Base-by-base conservation (phyloP, 2,113 vertebrate species). In the Mugil cephalus region DNA sequence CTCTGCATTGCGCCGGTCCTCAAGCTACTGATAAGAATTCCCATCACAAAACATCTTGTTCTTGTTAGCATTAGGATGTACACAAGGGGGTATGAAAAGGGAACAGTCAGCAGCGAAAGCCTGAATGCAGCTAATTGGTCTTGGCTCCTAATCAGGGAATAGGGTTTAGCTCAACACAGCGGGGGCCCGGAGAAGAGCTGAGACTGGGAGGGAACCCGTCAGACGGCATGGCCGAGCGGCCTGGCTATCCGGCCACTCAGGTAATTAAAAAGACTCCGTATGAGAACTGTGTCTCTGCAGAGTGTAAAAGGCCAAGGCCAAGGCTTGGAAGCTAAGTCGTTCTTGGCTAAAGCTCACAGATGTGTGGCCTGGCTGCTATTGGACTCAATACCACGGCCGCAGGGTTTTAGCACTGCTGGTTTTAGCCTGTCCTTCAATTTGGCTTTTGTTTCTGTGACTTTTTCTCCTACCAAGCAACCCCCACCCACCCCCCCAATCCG, bases 361-460 rank as follows among this genome's bases (percentile, higher is more conserved):
- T 77, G 77, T 84, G 83, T 10, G 68, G 82, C 74, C 69, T 79
- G 70, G 77, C 71, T 78, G 52, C 61, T 76, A 43, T 3, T 4
- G 77, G 78, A 73, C 73, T 21, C 56, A 13, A 54, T 90, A 82
- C 71, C 60, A 73, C 14, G 66, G 84, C 69, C 56, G 7, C 82
- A 74, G 68, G 40, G 68, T 76, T 90, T 87, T 86, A 89, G 88
- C 72, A 18, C 76, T 64, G 78, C 76, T 89, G 89, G 88, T 90
- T 93, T 90, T 89, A 86, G 83, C 77, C 89, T 75, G 88, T 91
- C 87, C 86, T 89, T 90, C 84, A 90, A 90, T 90, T 91, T 90
- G 58, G 65, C 85, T 88, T 89, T 81, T 87, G 83, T 90, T 77
- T 84, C 64, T 14, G 72, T 73, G 67, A 21, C 40, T 67, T 72